Conservation (phyloP, 2,888 invertebrate species). For the Drosophila eohydei region DNA sequence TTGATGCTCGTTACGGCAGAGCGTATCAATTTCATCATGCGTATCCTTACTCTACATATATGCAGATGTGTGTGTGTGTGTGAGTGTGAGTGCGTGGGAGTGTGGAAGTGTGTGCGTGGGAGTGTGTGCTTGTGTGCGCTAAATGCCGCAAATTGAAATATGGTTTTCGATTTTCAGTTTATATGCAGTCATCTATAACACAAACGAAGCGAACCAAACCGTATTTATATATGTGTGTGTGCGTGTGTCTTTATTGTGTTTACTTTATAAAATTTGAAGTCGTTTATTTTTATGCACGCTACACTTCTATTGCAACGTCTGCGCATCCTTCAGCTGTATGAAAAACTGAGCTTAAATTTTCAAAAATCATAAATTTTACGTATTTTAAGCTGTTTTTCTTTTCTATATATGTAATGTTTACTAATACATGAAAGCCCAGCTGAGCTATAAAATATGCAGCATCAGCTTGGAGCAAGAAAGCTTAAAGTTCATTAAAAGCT, state of each 20-base stretch:
- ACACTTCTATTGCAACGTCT: conserved; percentile 9
- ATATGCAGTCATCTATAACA: conserved; percentile 78
- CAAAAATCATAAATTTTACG: not conserved
- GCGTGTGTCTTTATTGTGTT: conserved; percentile 66
- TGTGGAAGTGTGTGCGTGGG: conserved; percentile 1
- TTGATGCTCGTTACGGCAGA: conserved; percentile 61
- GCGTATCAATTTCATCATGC: conserved; percentile 79
- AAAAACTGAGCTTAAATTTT: not conserved
- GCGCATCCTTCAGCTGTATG: not conserved
- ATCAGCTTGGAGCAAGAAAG: not conserved
- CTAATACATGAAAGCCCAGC: not conserved
- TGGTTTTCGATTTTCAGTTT: conserved; percentile 81
- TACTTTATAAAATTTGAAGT: conserved; percentile 75
- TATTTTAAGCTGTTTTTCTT: not conserved
- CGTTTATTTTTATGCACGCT: conserved; percentile 54
- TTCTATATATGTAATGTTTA: not conserved
- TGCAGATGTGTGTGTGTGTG: conserved; percentile 3
- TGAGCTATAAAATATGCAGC: not conserved
- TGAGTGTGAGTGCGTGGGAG: conserved; percentile 1
- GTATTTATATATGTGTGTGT: conserved; percentile 20
- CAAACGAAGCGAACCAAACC: conserved; percentile 54
- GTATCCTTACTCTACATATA: conserved; percentile 50
- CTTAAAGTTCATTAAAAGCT: not conserved
- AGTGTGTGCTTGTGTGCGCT: conserved; percentile 60
- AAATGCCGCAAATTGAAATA: conserved; percentile 80